Conservation (phyloP, 1,140 invertebrate species). For the Pygmarrhopalites habei region DNA sequence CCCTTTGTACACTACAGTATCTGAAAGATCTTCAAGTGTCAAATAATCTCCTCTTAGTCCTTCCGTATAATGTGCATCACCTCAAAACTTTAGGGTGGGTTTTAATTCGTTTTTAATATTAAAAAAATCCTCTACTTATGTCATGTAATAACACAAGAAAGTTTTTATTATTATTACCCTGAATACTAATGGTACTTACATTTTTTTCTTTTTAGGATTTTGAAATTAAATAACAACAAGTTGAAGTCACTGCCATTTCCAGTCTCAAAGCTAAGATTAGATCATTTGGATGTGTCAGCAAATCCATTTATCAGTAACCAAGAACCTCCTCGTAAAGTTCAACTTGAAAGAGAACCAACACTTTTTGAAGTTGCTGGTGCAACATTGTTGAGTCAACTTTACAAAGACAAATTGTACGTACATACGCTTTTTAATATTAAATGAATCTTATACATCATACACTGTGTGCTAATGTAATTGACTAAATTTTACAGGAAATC, state of each 20-base stretch:
- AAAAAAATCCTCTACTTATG: too few relatives aligned
- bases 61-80: slow-evolving; percentile 7
- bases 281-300: not conserved
- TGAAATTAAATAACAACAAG: not conserved
- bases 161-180: too few relatives aligned
- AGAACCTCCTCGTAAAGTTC: not conserved
- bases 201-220: not conserved
- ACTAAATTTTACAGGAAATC: too few relatives aligned
- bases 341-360: not conserved
- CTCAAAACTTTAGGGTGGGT: not conserved
- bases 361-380: slow-evolving; percentile 3
- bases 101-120: too few relatives aligned
- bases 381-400: not conserved
- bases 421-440: too few relatives aligned
- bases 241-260: not conserved
- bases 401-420: not conserved
- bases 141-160: too few relatives aligned
- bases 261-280: not conserved
- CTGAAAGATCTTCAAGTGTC: not conserved
- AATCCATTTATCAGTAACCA: not conserved
- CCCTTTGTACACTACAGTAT: not conserved
- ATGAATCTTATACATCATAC: too few relatives aligned
- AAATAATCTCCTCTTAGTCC: not conserved
- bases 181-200: too few relatives aligned
- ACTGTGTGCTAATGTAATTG: too few relatives aligned